These are phyloP conservation scores for Noctua fimbriata DNA, from an alignment of 2,888 invertebrate species.

Conservation along the genomic window DNA sequence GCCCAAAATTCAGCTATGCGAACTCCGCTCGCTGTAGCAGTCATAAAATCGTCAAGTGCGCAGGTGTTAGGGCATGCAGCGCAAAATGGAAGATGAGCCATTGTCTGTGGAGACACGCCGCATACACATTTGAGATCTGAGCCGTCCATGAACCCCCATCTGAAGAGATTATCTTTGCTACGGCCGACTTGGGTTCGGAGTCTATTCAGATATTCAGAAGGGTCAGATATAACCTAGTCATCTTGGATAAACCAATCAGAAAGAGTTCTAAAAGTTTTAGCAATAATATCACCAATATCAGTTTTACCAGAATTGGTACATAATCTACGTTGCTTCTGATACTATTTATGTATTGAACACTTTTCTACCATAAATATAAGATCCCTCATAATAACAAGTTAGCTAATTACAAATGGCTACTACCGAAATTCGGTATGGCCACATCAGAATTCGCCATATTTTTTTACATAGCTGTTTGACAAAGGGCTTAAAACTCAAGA, in stretches of 20 bases:
- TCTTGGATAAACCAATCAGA: background rate
- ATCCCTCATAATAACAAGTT: background rate
- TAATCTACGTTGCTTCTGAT: background rate
- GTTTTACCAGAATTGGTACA: background rate
- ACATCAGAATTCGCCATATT: constrained; percentile 5
- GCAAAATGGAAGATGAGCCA: too few species aligned
- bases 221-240: background rate
- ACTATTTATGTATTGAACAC: background rate
- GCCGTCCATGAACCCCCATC: too few species aligned
- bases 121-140: too few species aligned
- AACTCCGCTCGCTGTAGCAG: too few species aligned
- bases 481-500: constrained; percentile 47
- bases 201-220: too few species aligned
- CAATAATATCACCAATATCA: background rate
- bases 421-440: constrained; percentile 19
- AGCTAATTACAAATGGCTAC: background rate
- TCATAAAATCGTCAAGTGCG: too few species aligned
- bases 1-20: too few species aligned
- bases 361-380: too few species aligned
- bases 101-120: too few species aligned
- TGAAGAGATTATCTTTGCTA: too few species aligned
- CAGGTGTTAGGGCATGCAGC: too few species aligned
- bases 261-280: background rate
- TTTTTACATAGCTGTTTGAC: constrained; percentile 28
- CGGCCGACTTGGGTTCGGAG: too few species aligned